These are phyloP conservation scores for Achatina immaculata DNA, from an alignment of 1,140 invertebrate genomes.

Conservation along the genomic window DNA sequence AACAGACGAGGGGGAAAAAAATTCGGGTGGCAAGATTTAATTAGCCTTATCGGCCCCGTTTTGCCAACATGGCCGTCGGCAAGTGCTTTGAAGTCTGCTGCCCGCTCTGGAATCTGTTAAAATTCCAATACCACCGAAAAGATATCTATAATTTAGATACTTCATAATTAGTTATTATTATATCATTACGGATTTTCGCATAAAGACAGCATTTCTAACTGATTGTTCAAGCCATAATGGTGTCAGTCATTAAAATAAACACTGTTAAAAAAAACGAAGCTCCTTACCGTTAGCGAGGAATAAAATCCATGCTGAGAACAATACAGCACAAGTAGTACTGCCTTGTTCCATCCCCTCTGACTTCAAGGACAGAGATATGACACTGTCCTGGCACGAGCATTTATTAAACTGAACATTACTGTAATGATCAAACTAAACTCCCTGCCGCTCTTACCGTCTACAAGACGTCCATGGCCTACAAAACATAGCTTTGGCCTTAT, in stretches of 20 bases:
- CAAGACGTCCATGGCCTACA: too few species aligned
- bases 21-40: too few species aligned
- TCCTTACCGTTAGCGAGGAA: constrained; percentile 33
- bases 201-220: too few species aligned
- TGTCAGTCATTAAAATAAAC: too few species aligned
- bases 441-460: background rate
- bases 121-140: background rate
- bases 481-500: background rate
- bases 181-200: too few species aligned
- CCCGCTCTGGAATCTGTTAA: constrained; percentile 7
- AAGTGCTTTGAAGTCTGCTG: constrained; percentile 28
- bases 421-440: too few species aligned
- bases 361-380: background rate
- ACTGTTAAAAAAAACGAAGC: too few species aligned
- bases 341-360: constrained; percentile 13
- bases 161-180: too few species aligned
- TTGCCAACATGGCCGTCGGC: constrained; percentile 36
- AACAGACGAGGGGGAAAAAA: background rate
- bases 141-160: too few species aligned
- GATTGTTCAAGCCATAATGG: too few species aligned
- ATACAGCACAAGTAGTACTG: constrained; percentile 16
- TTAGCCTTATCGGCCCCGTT: constrained; percentile 22
- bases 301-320: constrained; percentile 30
- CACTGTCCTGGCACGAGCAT: background rate
- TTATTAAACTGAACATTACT: background rate